phyloP scores from a whole-genome alignment of 2,797 vertebrate species.

The Anas georgica region DNA sequence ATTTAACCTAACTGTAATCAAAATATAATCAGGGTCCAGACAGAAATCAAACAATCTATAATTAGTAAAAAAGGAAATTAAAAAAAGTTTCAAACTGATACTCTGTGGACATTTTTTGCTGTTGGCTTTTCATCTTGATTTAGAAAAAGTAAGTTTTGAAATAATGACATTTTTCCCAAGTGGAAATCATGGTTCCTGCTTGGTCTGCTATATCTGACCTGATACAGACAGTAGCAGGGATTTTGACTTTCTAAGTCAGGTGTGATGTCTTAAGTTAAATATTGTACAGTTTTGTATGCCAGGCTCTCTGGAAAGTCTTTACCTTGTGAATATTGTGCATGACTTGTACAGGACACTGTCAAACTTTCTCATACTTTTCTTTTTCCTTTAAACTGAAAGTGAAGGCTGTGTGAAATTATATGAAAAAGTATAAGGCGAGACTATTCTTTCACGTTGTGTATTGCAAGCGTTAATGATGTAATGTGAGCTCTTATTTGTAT shows the following conservation, averaged over 20 bases:
- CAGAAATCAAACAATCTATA: neutral
- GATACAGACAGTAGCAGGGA: rapidly evolving
- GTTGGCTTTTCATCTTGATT: neutral
- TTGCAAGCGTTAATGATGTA: neutral
- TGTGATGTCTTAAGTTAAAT: neutral
- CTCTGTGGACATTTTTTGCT: neutral
- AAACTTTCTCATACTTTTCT: neutral
- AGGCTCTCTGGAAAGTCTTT: neutral
- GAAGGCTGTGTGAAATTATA: neutral
- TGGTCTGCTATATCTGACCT: neutral
- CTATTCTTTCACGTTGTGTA: neutral
- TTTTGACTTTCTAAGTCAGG: neutral
- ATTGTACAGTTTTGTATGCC: neutral
- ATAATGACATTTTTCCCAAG: rapidly evolving
- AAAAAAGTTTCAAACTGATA: neutral
- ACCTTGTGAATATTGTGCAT: rapidly evolving
- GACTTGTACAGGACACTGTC: no score
- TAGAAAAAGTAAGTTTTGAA: neutral
- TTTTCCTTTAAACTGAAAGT: neutral
- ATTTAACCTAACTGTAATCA: neutral
- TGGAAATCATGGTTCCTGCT: neutral
- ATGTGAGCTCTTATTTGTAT: neutral
- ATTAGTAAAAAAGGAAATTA: neutral
- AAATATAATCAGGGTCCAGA: rapidly evolving
- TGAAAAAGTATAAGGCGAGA: neutral